Base-by-base conservation (phyloP, 2,888 invertebrate genomes). In the Chrysolina oricalcia region DNA sequence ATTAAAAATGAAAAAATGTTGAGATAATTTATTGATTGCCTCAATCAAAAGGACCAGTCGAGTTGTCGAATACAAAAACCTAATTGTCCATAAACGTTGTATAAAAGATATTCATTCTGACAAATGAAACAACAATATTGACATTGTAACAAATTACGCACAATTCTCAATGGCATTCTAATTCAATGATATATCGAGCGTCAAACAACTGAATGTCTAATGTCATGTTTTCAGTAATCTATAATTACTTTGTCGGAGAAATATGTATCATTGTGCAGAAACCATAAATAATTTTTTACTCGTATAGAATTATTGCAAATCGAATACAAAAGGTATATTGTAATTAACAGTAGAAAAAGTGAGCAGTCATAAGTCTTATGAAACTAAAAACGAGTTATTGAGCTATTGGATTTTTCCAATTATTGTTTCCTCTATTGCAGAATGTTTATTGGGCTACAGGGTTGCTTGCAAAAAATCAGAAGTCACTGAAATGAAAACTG, bases 251-350 rank as follows among this genome's bases (percentile, higher is more conserved):
- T 66, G 66, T 48, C 43, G 9, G 46, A 46, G 66, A 66, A 65
- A 66, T 40, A 65, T 23, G 21, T 66, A 66, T 66, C 66, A 66
- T 27, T 66, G 66, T 66, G 66, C 66, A 66, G 10, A 41, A 46
- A 66, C 48, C 66, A 46, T 66, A n/a, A 43, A 66, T 27, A 35
- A 35, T 59, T 59, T 59, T 59, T 59, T 59, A 35, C 59, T 9
- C 2, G 9, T 8, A 35, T 11, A 59, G 27, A 27, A 56, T 56
- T 19, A 59, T 35, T 59, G 59, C 59, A n/a, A 59, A 59, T 59
- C 59, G n/a, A 59, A 59, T 27, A 59, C 17, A 59, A 59, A 59
- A 35, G 59, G 35, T n/a, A 21, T n/a, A 59, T n/a, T 59, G 59
- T 59, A 59, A 59, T 35, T 35, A 35, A 23, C 35, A 59, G 9